Percentiles rank a stretch among this genome's conserved stretches.
Evolutionary conservation across 2,888 invertebrate species (phyloP).

Genomic region (Agriopis marginaria): DNA sequence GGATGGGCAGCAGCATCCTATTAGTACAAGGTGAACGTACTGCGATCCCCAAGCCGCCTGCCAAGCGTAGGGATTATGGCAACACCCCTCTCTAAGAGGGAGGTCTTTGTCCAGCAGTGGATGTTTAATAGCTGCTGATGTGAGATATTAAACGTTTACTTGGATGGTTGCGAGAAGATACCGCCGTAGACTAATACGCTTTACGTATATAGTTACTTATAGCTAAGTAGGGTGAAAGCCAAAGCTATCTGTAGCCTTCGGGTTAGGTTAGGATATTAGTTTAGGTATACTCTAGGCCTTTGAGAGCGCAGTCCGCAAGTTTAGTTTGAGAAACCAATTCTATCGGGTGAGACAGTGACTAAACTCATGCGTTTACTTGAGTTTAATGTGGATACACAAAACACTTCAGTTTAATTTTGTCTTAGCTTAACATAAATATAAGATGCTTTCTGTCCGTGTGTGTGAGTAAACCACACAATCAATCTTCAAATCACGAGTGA

Average conservation of each 20-base stretch:
- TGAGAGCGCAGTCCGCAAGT: conserved; percentile 24
- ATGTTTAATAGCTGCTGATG: too few species aligned
- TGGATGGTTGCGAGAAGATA: not conserved
- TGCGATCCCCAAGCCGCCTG: too few species aligned
- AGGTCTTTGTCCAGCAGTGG: too few species aligned
- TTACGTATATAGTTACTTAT: not conserved
- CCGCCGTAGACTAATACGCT: not conserved
- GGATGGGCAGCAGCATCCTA: too few species aligned
- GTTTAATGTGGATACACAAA: not conserved
- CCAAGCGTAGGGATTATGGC: too few species aligned
- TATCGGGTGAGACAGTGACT: conserved; percentile 10
- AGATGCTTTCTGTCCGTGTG: too few species aligned
- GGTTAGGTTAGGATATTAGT: conserved; percentile 23
- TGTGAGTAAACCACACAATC: too few species aligned
- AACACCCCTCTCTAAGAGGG: too few species aligned
- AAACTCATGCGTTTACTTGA: not conserved
- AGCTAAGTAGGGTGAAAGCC: conserved; percentile 3
- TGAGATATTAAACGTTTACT: not conserved
- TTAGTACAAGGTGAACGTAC: too few species aligned
- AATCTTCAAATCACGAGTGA: too few species aligned
- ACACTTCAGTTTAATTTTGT: too few species aligned
- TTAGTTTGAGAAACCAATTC: conserved; percentile 23
- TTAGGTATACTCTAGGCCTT: conserved; percentile 30
- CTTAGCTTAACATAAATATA: too few species aligned
- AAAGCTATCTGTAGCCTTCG: conserved; percentile 10